Evolutionary conservation across 2,113 vertebrate genomes (phyloP).

Genomic region (Tetrax tetrax): DNA sequence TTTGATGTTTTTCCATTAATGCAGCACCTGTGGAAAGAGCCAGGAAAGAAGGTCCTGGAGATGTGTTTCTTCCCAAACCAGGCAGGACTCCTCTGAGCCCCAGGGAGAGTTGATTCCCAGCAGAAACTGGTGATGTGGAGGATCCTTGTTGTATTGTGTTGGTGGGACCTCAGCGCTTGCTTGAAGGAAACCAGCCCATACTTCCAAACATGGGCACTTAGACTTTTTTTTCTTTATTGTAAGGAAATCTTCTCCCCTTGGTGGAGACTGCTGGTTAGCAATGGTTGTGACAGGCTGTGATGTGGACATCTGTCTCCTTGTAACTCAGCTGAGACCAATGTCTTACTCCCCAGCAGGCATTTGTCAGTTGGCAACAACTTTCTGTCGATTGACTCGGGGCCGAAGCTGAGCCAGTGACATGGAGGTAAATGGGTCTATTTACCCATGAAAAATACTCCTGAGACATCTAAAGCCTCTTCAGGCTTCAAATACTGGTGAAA

Average conservation of each 20-base stretch:
- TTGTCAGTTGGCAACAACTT: neutral
- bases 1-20: neutral
- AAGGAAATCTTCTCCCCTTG: neutral
- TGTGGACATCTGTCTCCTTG: neutral
- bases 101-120: neutral
- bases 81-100: neutral
- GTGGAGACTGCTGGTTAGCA: neutral
- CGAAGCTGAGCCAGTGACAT: neutral
- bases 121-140: neutral
- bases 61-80: neutral
- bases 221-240: neutral
- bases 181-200: neutral
- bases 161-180: neutral
- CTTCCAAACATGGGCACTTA: no score
- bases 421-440: neutral
- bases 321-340: neutral
- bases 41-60: neutral
- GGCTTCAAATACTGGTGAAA: neutral
- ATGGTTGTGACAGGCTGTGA: neutral
- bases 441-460: neutral
- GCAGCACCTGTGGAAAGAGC: neutral
- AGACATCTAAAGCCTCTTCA: neutral
- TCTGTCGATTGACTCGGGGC: conserved; percentile 3
- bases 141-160: neutral
- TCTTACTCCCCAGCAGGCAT: neutral